These are phyloP conservation scores for Mixornis gularis DNA, from an alignment of 2,113 vertebrate genomes.

Conservation along the genomic window DNA sequence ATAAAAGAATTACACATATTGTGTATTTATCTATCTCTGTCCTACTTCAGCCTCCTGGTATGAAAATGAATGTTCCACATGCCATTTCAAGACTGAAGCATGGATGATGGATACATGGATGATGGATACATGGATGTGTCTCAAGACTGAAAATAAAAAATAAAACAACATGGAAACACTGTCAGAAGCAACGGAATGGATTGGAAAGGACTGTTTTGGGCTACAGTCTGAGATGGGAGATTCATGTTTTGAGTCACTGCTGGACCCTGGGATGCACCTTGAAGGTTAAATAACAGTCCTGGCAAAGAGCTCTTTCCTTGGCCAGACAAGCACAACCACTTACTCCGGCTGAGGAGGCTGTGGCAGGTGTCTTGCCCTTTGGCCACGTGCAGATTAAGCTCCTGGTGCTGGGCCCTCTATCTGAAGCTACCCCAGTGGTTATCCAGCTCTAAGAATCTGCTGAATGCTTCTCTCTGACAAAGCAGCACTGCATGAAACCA, in stretches of 20 bases:
- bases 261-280: neutral
- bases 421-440: neutral
- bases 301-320: neutral
- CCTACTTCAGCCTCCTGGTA: constrained; percentile 1
- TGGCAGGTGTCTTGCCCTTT: neutral
- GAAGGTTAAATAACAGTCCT: neutral
- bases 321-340: neutral
- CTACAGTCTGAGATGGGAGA: neutral
- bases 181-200: neutral
- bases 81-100: neutral
- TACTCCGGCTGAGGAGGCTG: neutral
- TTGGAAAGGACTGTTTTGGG: neutral
- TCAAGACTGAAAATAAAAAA: neutral
- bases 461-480: neutral
- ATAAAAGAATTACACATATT: constrained; percentile 3
- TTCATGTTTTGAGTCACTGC: neutral
- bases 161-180: neutral
- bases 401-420: neutral
- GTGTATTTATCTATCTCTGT: neutral
- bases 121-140: neutral
- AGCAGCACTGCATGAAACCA: neutral
- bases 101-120: neutral
- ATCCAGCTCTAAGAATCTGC: neutral
- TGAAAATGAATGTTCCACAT: neutral
- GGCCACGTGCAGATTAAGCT: neutral